These are phyloP conservation scores for Probosciger aterrimus DNA, from an alignment of 2,113 vertebrate genomes.

Conservation along the genomic window DNA sequence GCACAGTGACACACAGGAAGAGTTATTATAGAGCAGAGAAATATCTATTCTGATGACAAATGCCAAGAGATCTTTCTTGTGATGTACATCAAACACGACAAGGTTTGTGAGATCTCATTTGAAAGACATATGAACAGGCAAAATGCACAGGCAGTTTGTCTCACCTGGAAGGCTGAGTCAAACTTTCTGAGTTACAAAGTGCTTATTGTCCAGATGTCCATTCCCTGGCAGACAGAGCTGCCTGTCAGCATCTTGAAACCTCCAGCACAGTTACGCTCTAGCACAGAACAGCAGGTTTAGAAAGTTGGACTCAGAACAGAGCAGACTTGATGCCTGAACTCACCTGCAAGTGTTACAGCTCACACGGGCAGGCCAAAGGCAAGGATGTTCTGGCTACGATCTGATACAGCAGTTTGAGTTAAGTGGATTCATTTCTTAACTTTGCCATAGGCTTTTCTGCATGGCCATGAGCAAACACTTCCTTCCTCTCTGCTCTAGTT, in stretches of 20 bases:
- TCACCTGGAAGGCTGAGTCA: background rate
- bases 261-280: rapidly evolving
- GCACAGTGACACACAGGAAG: background rate
- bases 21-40: background rate
- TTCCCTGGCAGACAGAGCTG: background rate
- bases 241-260: background rate
- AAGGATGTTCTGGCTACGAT: background rate
- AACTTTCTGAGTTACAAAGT: background rate
- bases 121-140: background rate
- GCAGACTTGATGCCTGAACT: background rate
- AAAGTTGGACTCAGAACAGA: background rate
- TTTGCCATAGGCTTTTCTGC: background rate
- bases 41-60: background rate
- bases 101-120: background rate
- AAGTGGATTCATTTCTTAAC: background rate
- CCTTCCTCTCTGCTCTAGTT: background rate
- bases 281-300: background rate
- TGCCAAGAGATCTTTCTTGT: background rate
- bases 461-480: background rate
- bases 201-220: background rate
- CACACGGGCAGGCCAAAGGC: background rate
- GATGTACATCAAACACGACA: background rate
- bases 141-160: background rate
- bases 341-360: background rate
- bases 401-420: background rate